Percentiles rank a stretch among this genome's conserved stretches.
These are phyloP conservation scores for Noctua janthina DNA, from an alignment of 2,888 invertebrate genomes.

Conservation along the genomic window DNA sequence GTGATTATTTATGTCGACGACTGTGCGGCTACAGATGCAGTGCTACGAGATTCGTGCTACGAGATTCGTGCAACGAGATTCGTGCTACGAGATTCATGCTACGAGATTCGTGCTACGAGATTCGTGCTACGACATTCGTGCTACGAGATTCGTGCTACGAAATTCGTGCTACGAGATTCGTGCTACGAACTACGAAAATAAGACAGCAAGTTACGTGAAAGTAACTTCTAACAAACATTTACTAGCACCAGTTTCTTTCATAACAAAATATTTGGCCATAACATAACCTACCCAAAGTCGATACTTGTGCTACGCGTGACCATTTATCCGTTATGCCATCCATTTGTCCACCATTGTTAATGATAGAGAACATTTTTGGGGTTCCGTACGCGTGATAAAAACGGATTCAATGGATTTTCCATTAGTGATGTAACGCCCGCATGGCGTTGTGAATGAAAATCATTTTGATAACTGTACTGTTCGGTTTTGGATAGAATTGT, in stretches of 20 bases:
- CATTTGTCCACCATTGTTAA: conserved; percentile 68
- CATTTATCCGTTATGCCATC: conserved; percentile 64
- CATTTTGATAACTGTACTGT: conserved; percentile 34
- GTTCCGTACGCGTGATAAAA: conserved; percentile 61
- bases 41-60: neutral
- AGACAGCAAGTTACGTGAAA: neutral
- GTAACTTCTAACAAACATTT: neutral
- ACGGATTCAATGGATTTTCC: conserved; percentile 60
- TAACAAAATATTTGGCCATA: conserved; percentile 40
- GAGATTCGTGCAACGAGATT: neutral
- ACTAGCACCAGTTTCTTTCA: neutral
- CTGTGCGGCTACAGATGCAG: neutral
- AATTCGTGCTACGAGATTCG: neutral
- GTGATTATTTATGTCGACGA: neutral
- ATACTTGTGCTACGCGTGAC: conserved; percentile 54
- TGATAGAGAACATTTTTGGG: conserved; percentile 61
- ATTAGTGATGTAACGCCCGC: conserved; percentile 52
- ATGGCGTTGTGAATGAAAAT: conserved; percentile 43
- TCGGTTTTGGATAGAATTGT: conserved; percentile 7
- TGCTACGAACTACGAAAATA: neutral
- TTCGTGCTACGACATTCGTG: neutral
- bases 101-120: neutral
- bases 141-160: neutral
- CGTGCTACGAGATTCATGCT: neutral
- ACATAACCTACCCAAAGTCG: conserved; percentile 41